Conservation (phyloP, 2,888 invertebrate species). For the Ormyrus labotus region DNA sequence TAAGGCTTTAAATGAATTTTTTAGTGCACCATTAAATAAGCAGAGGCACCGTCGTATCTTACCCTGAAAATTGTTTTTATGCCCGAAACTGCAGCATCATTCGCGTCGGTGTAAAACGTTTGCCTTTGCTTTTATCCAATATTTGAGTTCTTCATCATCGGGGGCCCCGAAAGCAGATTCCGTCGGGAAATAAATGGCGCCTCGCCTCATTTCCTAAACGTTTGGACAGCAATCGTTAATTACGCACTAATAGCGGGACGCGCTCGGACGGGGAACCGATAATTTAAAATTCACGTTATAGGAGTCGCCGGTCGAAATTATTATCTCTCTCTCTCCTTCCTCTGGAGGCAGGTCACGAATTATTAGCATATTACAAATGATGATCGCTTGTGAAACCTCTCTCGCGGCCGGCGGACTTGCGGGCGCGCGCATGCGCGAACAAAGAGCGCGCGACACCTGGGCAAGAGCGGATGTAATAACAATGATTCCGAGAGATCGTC, state of each 20-base stretch:
- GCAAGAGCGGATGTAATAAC: slow-evolving; percentile 13
- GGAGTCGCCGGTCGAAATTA: background rate
- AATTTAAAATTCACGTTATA: slow-evolving; percentile 21
- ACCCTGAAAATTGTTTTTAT: background rate
- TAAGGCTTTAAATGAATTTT: slow-evolving; percentile 1
- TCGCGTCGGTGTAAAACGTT: background rate
- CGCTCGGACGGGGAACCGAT: background rate
- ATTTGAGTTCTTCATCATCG: background rate
- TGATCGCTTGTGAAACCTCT: slow-evolving; percentile 43
- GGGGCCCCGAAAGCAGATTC: background rate
- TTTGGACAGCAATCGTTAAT: background rate
- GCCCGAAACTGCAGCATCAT: background rate
- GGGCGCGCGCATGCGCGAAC: background rate
- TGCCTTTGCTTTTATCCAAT: background rate
- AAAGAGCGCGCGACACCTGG: background rate
- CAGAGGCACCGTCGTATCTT: background rate
- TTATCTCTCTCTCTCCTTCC: slow-evolving; percentile 2
- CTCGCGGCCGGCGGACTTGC: background rate
- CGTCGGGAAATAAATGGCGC: background rate
- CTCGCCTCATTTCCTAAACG: no score
- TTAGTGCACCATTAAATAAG: slow-evolving; percentile 4
- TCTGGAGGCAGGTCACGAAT: slow-evolving; percentile 13
- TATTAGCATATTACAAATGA: slow-evolving; percentile 51
- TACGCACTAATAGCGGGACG: slow-evolving; percentile 2
- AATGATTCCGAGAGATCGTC: slow-evolving; percentile 20